Evolutionary conservation across 2,797 vertebrate species (phyloP), one percentile per base, ranked within the genome.

Genomic region (Neosilurus hyrtlii): DNA sequence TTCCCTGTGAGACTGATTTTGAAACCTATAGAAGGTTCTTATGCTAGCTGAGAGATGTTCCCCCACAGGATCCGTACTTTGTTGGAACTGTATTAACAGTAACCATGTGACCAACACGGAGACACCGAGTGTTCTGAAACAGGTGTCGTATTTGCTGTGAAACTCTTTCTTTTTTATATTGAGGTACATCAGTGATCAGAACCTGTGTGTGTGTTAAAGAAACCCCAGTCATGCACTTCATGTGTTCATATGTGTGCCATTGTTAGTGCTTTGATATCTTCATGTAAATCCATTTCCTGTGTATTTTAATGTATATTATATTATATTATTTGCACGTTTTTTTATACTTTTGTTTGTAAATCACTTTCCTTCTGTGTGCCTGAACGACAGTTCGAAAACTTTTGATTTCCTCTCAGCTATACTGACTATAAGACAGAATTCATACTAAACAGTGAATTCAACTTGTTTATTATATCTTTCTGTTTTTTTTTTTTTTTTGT

Each of bases 171-270:
- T 78, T 89, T 86, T 80, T 88, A 63, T 93, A 92, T 93, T 91
- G 91, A 91, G 91, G 87, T 86, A 24, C 90, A 54, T 87, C 63
- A 85, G 83, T 84, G 18, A 85, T 83, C 86, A 70, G 75, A 62
- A 86, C 87, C 73, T 20, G 86, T 90, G 85, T 90, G 49, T 86
- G 89, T 80, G 14, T 84, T 78, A 52, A 89, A 85, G 75, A 89
- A 93, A 89, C 90, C 93, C 92, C 92, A 92, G 71, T 87, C 85
- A 90, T 92, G 94, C 93, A 94, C 94, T 94, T 93, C 92, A 91
- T 85, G 90, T 88, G 80, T 81, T 91, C 89, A 90, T 90, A 24
- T 43, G 71, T 75, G 74, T 76, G 35, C 20, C 37, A 68, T 63
- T 43, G 86, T 92, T 92, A 89, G 87, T 92, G 89, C 88, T 89